Conservation (phyloP, 1,140 invertebrate species). For the Elysia chlorotica region DNA sequence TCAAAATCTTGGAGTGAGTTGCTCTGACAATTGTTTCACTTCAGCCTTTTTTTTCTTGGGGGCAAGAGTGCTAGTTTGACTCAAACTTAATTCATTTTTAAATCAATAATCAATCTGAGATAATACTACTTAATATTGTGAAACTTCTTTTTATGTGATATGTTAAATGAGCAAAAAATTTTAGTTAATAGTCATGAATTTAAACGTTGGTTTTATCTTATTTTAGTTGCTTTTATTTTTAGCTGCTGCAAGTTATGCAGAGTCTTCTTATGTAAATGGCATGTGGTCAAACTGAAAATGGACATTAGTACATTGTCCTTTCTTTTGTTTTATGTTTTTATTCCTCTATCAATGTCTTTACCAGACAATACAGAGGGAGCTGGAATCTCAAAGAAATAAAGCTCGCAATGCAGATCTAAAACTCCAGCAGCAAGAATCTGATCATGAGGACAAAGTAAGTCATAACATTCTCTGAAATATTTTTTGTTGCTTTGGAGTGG, state of each 20-base stretch:
- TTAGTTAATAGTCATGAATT: background rate
- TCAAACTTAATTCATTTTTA: background rate
- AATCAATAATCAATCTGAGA: background rate
- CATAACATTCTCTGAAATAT: no score
- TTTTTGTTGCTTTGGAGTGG: background rate
- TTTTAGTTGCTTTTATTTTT: background rate
- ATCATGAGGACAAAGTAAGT: constrained; percentile 56
- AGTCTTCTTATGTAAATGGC: no score
- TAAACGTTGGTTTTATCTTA: background rate
- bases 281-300: no score
- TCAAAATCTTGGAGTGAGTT: constrained; percentile 41
- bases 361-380: constrained; percentile 51
- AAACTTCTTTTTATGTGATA: background rate
- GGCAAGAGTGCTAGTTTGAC: background rate
- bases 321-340: background rate
- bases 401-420: constrained; percentile 44
- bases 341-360: background rate
- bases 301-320: background rate
- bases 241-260: background rate
- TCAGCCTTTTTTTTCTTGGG: no score
- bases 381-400: constrained; percentile 44
- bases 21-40: background rate
- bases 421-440: constrained; percentile 45
- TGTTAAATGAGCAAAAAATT: background rate
- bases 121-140: background rate